These are phyloP conservation scores for Troglohyphantes excavatus DNA, from an alignment of 2,888 invertebrate genomes.

Conservation along the genomic window DNA sequence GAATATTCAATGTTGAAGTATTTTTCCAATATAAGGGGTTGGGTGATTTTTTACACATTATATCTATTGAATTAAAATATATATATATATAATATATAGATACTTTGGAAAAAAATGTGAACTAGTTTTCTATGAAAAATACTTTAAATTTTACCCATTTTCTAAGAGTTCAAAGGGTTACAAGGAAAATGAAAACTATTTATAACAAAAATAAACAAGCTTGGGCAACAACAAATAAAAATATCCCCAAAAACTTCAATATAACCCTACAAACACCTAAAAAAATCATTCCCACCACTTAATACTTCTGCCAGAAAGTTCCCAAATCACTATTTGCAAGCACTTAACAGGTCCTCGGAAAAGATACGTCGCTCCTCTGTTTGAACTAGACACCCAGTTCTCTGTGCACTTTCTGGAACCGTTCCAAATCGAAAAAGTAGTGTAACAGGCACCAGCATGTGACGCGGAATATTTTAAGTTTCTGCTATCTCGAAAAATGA, in stretches of 20 bases:
- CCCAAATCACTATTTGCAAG: conserved; percentile 36
- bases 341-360: conserved; percentile 42
- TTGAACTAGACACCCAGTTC: conserved; percentile 15
- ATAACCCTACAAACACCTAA: neutral
- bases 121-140: too few relatives aligned
- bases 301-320: neutral
- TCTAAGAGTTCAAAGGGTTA: too few relatives aligned
- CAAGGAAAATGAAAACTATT: too few relatives aligned
- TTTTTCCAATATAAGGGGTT: too few relatives aligned
- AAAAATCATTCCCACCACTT: conserved; percentile 23
- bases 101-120: too few relatives aligned
- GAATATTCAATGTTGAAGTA: too few relatives aligned
- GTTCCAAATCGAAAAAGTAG: neutral
- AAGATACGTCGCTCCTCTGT: neutral
- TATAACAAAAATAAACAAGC: neutral
- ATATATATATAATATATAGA: too few relatives aligned
- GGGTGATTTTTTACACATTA: too few relatives aligned
- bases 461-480: conserved; percentile 1
- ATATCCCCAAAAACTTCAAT: neutral
- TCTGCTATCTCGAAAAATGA: neutral
- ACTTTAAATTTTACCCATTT: too few relatives aligned
- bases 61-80: too few relatives aligned
- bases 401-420: neutral
- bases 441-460: neutral
- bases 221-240: neutral